Percentiles rank a stretch among this genome's conserved stretches.
phyloP scores from a whole-genome alignment of 2,797 vertebrate genomes.

The Epinephelus awoara region DNA sequence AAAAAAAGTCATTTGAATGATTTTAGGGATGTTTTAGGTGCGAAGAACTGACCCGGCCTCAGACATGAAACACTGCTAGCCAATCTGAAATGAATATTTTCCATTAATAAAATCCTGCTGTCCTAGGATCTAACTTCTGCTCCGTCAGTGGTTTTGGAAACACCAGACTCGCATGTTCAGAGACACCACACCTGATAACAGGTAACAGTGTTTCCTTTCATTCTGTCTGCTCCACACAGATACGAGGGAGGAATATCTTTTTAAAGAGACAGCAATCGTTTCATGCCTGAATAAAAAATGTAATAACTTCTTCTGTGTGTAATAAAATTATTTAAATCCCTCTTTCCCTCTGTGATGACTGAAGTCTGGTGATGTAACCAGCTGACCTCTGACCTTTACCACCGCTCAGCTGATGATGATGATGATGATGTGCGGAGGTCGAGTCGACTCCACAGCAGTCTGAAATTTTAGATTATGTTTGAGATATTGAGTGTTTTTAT shows the following conservation, averaged over 20 bases:
- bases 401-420: slow-evolving; percentile 8
- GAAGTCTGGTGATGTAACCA: slow-evolving; percentile 9
- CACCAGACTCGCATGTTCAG: too few species aligned
- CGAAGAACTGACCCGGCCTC: too few species aligned
- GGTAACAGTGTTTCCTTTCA: too few species aligned
- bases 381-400: slow-evolving; percentile 41
- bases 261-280: not conserved
- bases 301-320: not conserved
- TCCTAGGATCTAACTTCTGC: not conserved
- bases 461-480: slow-evolving; percentile 59
- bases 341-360: not conserved
- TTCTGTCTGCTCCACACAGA: not conserved
- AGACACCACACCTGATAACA: not conserved
- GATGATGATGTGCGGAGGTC: slow-evolving; percentile 56
- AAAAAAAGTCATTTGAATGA: too few species aligned
- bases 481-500: slow-evolving; percentile 29
- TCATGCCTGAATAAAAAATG: not conserved
- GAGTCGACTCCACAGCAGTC: slow-evolving; percentile 32
- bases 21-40: too few species aligned
- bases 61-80: not conserved
- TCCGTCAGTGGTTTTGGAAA: not conserved
- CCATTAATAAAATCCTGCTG: not conserved
- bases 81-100: not conserved
- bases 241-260: not conserved
- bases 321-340: not conserved